Evolutionary conservation across 2,888 invertebrate genomes (phyloP).

Genomic region (Alentia gelatinosa): DNA sequence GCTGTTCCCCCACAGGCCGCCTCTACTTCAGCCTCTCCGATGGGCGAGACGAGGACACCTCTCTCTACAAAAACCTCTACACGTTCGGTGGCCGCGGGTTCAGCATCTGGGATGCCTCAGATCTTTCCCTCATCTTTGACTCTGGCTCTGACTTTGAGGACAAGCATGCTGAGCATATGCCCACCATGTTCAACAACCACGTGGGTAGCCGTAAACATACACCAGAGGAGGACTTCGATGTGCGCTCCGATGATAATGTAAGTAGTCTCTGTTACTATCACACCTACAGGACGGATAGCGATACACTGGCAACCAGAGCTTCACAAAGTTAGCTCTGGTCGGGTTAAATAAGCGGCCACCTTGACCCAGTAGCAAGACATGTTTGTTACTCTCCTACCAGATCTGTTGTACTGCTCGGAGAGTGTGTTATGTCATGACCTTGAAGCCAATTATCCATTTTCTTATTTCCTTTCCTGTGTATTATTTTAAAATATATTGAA

Average conservation of each 20-base stretch:
- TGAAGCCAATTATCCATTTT: too few species aligned
- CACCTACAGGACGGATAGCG: too few species aligned
- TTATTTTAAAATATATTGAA: too few species aligned
- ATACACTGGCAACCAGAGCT: too few species aligned
- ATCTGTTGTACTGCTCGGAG: too few species aligned
- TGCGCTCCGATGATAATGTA: slow-evolving; percentile 69
- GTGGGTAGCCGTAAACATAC: not conserved
- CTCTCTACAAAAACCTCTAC: slow-evolving; percentile 58
- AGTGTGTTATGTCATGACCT: too few species aligned
- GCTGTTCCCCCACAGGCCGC: slow-evolving; percentile 34
- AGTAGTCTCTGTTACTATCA: too few species aligned
- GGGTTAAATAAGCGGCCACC: too few species aligned
- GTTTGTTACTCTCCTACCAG: too few species aligned
- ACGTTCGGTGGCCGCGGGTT: slow-evolving; percentile 64
- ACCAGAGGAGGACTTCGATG: slow-evolving; percentile 61
- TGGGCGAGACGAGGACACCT: slow-evolving; percentile 34
- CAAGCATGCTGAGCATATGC: slow-evolving; percentile 56
- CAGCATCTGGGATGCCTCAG: slow-evolving; percentile 55
- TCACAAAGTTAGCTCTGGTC: too few species aligned
- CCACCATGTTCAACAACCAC: slow-evolving; percentile 66
- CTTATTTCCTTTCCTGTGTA: too few species aligned
- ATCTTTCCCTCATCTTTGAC: slow-evolving; percentile 62
- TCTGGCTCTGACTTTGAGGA: slow-evolving; percentile 61
- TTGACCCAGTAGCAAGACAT: too few species aligned
- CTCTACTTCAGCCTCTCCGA: slow-evolving; percentile 52